Evolutionary conservation across 2,113 vertebrate genomes (phyloP).

Genomic region (human (Homo sapiens)): GRCh38 chr13:106907001-106907500

Average conservation of each 20-base stretch:
- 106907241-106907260: not conserved
- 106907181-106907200: not conserved
- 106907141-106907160: not conserved
- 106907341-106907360: not conserved
- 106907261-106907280: not conserved
- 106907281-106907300: not conserved
- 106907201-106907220: not conserved
- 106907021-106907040: not conserved
- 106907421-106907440: slow-evolving; percentile 33
- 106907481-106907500: not conserved
- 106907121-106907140: too few relatives aligned
- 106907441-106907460: not conserved
- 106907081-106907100: not conserved
- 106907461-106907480: not conserved
- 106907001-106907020: not conserved
- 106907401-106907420: not conserved
- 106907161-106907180: not conserved
- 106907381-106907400: not conserved
- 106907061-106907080: not conserved
- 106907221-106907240: not conserved
- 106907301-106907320: not conserved
- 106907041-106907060: not conserved
- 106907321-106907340: not conserved
- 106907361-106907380: not conserved
- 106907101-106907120: not conserved